Percentiles rank a stretch among this genome's conserved stretches.
Conservation (phyloP, 2,888 invertebrate genomes). For the Phengaris arion region DNA sequence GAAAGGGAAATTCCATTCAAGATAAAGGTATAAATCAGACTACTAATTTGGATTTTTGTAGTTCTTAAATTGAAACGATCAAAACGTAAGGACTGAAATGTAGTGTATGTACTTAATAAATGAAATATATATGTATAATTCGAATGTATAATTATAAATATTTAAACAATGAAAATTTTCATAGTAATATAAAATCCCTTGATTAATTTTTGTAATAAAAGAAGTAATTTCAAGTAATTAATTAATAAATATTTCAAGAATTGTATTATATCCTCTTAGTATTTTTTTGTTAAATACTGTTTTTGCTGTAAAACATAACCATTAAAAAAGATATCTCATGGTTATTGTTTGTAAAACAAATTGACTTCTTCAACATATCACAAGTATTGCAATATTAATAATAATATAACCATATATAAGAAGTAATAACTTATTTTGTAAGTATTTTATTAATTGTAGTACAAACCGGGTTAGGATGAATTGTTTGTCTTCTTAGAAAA, state of each 20-base stretch:
- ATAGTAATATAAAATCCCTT: background rate
- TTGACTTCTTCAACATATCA: background rate
- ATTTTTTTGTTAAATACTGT: too few species aligned
- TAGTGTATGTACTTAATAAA: conserved; percentile 16
- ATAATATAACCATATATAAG: background rate
- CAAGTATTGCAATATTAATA: background rate
- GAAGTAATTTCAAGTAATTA: too few species aligned
- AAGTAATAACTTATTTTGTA: background rate
- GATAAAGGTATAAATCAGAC: too few species aligned
- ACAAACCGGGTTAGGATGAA: background rate
- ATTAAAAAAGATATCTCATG: background rate
- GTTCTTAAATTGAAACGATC: background rate
- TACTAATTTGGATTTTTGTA: background rate
- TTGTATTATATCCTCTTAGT: too few species aligned
- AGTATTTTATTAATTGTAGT: conserved; percentile 8
- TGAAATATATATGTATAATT: background rate
- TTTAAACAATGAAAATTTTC: background rate
- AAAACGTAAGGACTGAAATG: background rate
- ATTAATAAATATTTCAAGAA: too few species aligned
- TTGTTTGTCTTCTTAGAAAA: background rate
- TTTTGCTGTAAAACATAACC: too few species aligned
- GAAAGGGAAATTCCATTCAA: too few species aligned
- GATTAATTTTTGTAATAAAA: background rate
- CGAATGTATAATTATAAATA: background rate
- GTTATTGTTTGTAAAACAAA: background rate